These are phyloP conservation scores for Babyrousa celebensis DNA, from an alignment of 2,797 vertebrate species.

Conservation along the genomic window DNA sequence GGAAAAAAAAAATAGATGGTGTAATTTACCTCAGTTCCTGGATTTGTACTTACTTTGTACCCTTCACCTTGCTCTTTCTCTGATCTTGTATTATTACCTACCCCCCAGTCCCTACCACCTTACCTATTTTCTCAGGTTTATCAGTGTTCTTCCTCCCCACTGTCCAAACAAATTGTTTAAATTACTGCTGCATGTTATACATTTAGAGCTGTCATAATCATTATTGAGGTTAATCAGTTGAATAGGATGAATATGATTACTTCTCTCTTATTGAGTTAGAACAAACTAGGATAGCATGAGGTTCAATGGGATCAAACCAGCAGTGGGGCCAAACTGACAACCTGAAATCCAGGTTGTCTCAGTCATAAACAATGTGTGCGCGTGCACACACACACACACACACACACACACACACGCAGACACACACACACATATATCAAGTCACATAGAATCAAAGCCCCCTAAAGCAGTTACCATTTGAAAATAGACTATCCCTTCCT, in stretches of 20 bases:
- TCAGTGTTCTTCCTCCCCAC: conserved; percentile 36
- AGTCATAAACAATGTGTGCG: background rate
- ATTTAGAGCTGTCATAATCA: conserved; percentile 74
- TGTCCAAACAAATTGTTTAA: conserved; percentile 75
- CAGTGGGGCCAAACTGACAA: background rate
- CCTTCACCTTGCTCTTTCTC: background rate
- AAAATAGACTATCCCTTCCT: background rate
- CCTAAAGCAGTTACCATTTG: background rate
- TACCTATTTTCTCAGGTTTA: conserved; percentile 59
- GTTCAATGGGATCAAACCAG: conserved; percentile 10
- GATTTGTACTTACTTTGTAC: background rate
- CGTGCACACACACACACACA: too few relatives aligned
- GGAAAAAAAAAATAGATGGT: background rate
- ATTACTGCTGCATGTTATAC: conserved; percentile 58
- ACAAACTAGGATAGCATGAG: conserved; percentile 22
- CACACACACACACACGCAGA: too few relatives aligned
- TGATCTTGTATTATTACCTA: background rate
- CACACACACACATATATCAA: background rate
- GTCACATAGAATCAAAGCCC: background rate
- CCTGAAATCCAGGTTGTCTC: background rate
- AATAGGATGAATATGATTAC: conserved; percentile 60
- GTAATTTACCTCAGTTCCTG: background rate
- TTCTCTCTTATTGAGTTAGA: conserved; percentile 58
- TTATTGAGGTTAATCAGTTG: conserved; percentile 76
- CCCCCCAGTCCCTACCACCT: background rate